Evolutionary conservation across 1,140 invertebrate species (phyloP), one percentile per base, ranked within the genome.

Genomic region (Atta texana): DNA sequence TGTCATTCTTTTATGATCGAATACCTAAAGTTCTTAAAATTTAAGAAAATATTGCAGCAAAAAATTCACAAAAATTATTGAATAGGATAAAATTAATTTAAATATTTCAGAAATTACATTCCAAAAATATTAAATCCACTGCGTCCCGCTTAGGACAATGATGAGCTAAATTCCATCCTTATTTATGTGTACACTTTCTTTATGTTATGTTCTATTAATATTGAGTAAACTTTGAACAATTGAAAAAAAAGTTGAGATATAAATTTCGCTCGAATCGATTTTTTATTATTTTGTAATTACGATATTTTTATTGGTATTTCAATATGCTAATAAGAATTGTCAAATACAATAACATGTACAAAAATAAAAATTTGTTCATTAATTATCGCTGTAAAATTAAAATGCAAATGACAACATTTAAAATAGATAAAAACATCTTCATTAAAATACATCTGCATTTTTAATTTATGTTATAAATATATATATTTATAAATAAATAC

Each of bases 141-240:
- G 14, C 10, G 61, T 49, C 44, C 39, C 10, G 21, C 28, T 78
- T 61, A 66, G 4, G 6, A 53, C 0, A 64, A 78, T 14, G 0
- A 49, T 16, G 21, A 55, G 12, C 2, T 63, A 77, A 78, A 64
- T 64, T 64, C 21, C 8, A 31, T 75, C 8, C 1, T 21, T 78
- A 66, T 66, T 64, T 78, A 39, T 18, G 12, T 78, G 59, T 18
- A 18, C 14, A 78, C 3, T 78, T 78, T 78, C 59, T 49, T 78
- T n/a, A 12, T 8, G 10, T 4, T 24, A 44, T n/a, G n/a, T 16
- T 44, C 16, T 18, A 44, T 18, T 39, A 75, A 64, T 8, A 53
- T 0, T 63, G 8, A 0, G 10, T 18, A 75, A 57, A 75, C 12
- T 76, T 18, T 77, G 4, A 49, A 21, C 39, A 44, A 2, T 44